phyloP scores from a whole-genome alignment of 2,888 invertebrate genomes.

The Tipula helvola region DNA sequence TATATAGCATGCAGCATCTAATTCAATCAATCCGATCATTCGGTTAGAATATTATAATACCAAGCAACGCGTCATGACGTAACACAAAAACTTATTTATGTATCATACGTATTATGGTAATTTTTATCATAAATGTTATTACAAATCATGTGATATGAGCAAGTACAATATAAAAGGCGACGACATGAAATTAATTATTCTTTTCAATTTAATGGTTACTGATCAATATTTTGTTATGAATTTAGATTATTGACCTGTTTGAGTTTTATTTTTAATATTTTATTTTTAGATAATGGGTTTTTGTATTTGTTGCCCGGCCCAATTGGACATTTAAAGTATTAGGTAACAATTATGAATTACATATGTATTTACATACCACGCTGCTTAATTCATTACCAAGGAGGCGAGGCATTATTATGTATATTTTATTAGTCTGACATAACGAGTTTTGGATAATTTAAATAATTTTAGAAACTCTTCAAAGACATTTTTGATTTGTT shows the following conservation, averaged over 20 bases:
- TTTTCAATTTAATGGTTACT: not conserved
- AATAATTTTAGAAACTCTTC: too few species aligned
- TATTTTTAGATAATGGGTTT: not conserved
- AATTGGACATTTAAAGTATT: not conserved
- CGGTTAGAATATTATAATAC: not conserved
- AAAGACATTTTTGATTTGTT: too few species aligned
- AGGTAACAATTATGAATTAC: too few species aligned
- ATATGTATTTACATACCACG: too few species aligned
- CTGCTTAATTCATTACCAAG: too few species aligned
- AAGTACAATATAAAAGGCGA: not conserved
- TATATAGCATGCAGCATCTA: not conserved
- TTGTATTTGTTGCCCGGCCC: not conserved
- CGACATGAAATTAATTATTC: not conserved
- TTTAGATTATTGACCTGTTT: not conserved
- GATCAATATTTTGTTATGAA: not conserved
- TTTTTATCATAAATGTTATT: too few species aligned
- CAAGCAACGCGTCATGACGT: not conserved
- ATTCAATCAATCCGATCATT: not conserved
- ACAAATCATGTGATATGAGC: not conserved
- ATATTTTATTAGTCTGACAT: too few species aligned
- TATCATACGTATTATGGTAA: not conserved
- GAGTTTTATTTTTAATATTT: not conserved
- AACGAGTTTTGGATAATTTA: too few species aligned
- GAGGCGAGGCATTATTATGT: too few species aligned
- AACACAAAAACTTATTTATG: not conserved